Conservation (phyloP, 1,140 invertebrate genomes). For the Platorchestia sp. region DNA sequence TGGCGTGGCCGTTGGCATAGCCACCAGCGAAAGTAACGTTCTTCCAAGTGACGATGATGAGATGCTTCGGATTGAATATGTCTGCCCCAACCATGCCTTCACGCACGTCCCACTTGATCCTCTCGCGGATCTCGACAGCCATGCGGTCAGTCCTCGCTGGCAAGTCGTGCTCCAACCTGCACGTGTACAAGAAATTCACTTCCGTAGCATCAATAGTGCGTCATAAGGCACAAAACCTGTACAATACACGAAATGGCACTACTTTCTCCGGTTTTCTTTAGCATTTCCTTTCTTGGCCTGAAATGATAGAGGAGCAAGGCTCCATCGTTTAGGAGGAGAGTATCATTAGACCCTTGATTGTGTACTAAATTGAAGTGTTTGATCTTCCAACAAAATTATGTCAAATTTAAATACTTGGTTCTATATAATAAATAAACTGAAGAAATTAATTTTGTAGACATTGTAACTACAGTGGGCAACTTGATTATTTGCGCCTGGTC, state of each 20-base stretch:
- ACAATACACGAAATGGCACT: neutral
- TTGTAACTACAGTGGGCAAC: neutral
- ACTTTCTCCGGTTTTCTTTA: neutral
- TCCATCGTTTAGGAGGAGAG: neutral
- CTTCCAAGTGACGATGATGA: conserved; percentile 93
- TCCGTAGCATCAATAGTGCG: neutral
- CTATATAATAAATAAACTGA: neutral
- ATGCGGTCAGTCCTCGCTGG: conserved; percentile 83
- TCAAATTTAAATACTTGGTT: neutral
- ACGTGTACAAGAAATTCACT: neutral
- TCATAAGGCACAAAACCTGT: neutral
- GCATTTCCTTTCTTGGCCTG: neutral
- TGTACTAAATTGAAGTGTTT: neutral
- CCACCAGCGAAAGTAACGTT: conserved; percentile 93
- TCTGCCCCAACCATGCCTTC: conserved; percentile 92
- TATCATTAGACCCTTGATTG: neutral
- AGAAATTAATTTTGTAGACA: neutral
- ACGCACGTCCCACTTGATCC: conserved; percentile 89
- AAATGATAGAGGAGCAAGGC: neutral
- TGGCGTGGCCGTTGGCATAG: conserved; percentile 79
- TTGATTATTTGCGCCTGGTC: neutral
- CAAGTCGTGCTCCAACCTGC: conserved; percentile 79
- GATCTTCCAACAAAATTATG: neutral
- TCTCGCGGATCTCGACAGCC: conserved; percentile 87
- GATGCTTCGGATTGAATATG: conserved; percentile 89